Base-by-base conservation (phyloP, 2,797 vertebrate genomes). In the Bradypus variegatus region DNA sequence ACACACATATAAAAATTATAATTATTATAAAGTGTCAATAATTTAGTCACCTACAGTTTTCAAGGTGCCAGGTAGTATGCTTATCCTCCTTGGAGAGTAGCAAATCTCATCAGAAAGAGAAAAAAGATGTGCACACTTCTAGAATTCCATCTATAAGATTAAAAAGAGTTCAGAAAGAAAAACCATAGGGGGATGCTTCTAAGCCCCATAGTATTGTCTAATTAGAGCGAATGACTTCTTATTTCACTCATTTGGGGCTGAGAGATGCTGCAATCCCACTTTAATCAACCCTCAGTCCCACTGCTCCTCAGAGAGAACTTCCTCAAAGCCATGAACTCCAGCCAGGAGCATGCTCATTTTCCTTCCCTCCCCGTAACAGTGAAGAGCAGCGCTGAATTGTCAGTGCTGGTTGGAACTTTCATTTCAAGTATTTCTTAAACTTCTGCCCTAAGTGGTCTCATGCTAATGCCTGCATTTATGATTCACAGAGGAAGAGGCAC, bases 271-370 rank as follows among this genome's bases (percentile, higher is more conserved):
- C 97, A 97, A 95, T 96, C 97, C 97, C 97, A 90, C 70, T 96
- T 97, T 96, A 97, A 97, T 97, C 97, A 97, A 96, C 95, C 88
- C 88, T 16, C 70, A 95, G 84, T 94, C 96, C 94, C 89, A 2
- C 55, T 14, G 13, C 55, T 96, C 96, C 96, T 95, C 60, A 9
- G 96, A 96, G 97, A 60, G 82, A 65, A 72, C 41, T 38, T 89
- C 73, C 93, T 81, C 86, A 95, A 95, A 96, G 82, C 94, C 82
- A 93, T 64, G 95, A 96, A 96, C 94, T 93, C 93, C 94, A 96
- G 85, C 88, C 62, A 67, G 91, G 85, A n/a, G 62, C 62, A 65
- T 90, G 79, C 79, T 95, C 82, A 95, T 29, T 29, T 48, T 70
- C 88, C 83, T 75, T 38, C 62, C 50, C 48, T 88, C 77, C 62